Conservation (phyloP, 2,797 vertebrate genomes). For the Dermochelys coriacea region DNA sequence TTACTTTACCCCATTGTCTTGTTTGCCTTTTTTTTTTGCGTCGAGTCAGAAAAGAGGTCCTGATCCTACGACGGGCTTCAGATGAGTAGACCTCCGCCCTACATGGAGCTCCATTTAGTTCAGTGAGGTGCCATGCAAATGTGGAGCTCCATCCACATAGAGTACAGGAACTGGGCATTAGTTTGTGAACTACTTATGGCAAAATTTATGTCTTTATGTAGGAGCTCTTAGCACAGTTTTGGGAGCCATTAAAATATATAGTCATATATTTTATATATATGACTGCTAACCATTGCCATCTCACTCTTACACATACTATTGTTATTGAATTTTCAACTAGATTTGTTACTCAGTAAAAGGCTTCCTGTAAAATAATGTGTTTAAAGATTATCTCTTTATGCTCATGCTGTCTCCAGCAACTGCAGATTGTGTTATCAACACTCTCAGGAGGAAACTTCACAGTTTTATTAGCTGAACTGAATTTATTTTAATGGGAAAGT, state of each 20-base stretch:
- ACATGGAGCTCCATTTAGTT: background rate
- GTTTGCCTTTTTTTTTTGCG: background rate
- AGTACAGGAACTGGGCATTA: background rate
- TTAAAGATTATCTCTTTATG: background rate
- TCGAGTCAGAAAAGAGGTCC: background rate
- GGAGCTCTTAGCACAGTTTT: background rate
- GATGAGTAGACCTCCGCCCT: background rate
- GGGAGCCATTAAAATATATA: background rate
- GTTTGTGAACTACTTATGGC: background rate
- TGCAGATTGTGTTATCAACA: background rate
- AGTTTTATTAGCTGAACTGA: conserved; percentile 4
- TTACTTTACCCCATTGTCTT: background rate
- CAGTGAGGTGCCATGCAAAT: background rate
- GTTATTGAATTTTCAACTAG: background rate
- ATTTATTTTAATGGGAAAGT: background rate
- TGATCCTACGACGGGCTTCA: background rate
- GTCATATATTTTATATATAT: too few species aligned
- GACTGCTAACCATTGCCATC: background rate
- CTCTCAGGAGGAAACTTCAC: background rate
- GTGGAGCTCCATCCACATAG: background rate
- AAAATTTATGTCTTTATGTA: background rate
- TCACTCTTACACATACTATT: background rate
- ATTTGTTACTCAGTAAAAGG: background rate
- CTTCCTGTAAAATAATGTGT: background rate
- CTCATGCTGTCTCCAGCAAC: background rate